Conservation (phyloP, 2,797 vertebrate species). For the Myiotriccus ornatus region DNA sequence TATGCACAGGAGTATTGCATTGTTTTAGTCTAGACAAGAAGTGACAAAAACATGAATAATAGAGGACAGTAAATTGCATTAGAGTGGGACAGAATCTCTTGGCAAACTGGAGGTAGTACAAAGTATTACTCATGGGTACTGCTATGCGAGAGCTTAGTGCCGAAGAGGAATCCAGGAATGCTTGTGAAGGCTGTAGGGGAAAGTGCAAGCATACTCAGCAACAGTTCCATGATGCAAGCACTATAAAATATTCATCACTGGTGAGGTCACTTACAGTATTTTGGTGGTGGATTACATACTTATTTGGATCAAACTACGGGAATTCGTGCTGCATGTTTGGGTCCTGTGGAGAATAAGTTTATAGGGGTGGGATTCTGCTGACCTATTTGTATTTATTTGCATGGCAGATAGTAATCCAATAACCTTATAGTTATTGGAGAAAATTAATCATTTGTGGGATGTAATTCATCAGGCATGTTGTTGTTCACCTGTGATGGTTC, state of each 20-base stretch:
- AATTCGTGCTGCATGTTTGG: fast-evolving
- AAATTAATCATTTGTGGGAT: not conserved
- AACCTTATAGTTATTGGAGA: not conserved
- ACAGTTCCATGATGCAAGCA: not conserved
- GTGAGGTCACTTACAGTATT: not conserved
- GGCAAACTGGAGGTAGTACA: not conserved
- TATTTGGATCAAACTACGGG: not conserved
- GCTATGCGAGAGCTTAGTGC: not conserved
- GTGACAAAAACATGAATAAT: slow-evolving; percentile 1
- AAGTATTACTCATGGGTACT: not conserved
- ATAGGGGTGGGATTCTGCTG: not conserved
- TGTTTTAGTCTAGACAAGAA: slow-evolving; percentile 37
- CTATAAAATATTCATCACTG: not conserved
- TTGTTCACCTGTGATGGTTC: not conserved
- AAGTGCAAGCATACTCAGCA: not conserved
- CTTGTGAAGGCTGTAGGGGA: not conserved
- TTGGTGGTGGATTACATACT: not conserved
- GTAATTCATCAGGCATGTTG: not conserved
- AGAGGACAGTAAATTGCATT: not conserved
- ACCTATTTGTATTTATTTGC: not conserved
- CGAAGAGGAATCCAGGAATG: not conserved
- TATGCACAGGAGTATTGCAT: not conserved
- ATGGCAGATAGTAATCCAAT: not conserved
- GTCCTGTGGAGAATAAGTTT: not conserved
- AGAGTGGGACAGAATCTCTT: not conserved